Evolutionary conservation across 2,888 invertebrate species (phyloP).

Genomic region (Tipula vernalis): DNA sequence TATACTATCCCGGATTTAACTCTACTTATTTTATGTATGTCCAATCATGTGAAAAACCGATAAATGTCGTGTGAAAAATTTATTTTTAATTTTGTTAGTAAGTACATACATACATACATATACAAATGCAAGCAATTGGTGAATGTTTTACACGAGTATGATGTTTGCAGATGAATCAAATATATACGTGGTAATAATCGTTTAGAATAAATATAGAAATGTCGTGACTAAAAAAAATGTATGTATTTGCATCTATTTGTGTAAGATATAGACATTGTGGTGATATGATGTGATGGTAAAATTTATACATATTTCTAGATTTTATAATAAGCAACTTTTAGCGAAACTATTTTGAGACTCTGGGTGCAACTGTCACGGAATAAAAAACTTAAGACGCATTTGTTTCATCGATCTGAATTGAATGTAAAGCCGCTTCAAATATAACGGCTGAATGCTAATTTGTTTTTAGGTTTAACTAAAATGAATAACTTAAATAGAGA

Average conservation of each 20-base stretch:
- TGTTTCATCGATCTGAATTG: too few species aligned
- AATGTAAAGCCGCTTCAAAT: too few species aligned
- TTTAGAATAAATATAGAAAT: neutral
- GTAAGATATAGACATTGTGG: neutral
- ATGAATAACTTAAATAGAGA: too few species aligned
- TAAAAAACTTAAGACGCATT: neutral
- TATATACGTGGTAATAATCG: neutral
- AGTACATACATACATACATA: neutral
- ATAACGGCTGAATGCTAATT: too few species aligned
- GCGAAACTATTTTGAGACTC: neutral
- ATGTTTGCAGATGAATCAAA: neutral
- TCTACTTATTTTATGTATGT: neutral
- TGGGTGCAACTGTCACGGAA: neutral
- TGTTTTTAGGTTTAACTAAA: too few species aligned
- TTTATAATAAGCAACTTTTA: neutral
- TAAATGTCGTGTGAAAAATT: neutral
- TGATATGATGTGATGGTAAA: neutral
- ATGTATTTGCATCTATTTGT: neutral
- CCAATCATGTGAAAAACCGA: neutral
- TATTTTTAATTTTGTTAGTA: neutral
- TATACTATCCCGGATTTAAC: neutral
- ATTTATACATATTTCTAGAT: neutral
- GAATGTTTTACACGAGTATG: neutral
- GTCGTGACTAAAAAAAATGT: neutral
- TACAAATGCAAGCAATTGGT: neutral